A percentile compares a stretch with the other conserved stretches of the same genome.
Evolutionary conservation across 2,888 invertebrate genomes (phyloP).

Genomic region (Theretra japonica): DNA sequence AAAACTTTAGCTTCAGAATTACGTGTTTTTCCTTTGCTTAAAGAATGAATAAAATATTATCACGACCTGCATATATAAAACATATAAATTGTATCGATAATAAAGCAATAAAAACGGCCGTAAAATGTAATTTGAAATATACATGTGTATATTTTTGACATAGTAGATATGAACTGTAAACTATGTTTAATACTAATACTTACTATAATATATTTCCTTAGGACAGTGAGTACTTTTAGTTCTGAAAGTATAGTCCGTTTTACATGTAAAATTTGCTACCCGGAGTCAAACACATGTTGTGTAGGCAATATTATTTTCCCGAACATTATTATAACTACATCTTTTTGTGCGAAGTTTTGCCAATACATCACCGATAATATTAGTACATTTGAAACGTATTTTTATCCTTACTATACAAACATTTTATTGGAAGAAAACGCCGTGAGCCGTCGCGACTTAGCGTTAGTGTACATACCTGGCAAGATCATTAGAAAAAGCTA

Average conservation of each 20-base stretch:
- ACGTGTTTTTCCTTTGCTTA: too few species aligned
- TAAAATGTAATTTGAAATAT: background rate
- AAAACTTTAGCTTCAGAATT: too few species aligned
- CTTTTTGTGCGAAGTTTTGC: constrained; percentile 61
- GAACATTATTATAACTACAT: constrained; percentile 57
- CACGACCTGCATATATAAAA: background rate
- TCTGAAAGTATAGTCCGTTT: constrained; percentile 50
- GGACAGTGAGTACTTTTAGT: constrained; percentile 39
- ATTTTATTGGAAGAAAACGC: constrained; percentile 32
- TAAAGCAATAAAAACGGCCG: constrained; percentile 12
- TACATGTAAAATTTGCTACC: constrained; percentile 46
- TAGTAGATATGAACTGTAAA: constrained; percentile 12
- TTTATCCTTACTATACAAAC: constrained; percentile 40
- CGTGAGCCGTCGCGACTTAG: constrained; percentile 42
- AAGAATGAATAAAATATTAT: too few species aligned
- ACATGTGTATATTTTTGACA: background rate
- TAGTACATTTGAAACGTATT: constrained; percentile 39
- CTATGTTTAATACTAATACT: background rate
- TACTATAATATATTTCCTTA: background rate
- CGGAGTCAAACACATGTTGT: constrained; percentile 49
- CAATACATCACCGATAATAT: constrained; percentile 40
- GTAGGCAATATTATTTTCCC: constrained; percentile 57
- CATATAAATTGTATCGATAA: background rate
- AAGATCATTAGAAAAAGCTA: constrained; percentile 30
- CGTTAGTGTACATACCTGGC: constrained; percentile 38